phyloP scores from a whole-genome alignment of 2,113 vertebrate species.

The Peromyscus polionotus region DNA sequence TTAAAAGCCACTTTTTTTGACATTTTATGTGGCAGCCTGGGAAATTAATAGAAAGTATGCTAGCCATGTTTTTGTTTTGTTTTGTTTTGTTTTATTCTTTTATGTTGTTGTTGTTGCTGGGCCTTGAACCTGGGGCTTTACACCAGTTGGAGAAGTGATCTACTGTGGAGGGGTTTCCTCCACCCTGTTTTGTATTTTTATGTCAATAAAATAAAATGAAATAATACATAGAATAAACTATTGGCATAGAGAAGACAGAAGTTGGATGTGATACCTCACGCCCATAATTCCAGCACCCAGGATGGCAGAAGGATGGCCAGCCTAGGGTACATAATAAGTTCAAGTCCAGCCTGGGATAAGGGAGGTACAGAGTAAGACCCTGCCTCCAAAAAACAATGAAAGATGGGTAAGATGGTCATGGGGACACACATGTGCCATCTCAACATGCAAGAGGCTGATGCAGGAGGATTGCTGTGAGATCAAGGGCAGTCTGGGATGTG shows the following conservation, averaged over 20 bases:
- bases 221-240: background rate
- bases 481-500: background rate
- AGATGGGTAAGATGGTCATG: background rate
- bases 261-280: background rate
- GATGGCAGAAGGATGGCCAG: background rate
- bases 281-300: background rate
- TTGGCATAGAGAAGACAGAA: slow-evolving; percentile 45
- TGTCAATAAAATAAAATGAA: background rate
- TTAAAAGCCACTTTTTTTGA: background rate
- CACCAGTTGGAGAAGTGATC: background rate
- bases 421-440: background rate
- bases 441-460: background rate
- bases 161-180: too few relatives aligned
- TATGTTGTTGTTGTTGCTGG: background rate
- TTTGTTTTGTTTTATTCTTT: background rate
- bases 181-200: background rate
- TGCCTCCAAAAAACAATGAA: background rate
- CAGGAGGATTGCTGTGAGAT: background rate
- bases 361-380: background rate
- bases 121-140: background rate
- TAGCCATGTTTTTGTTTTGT: background rate
- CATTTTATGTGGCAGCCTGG: background rate
- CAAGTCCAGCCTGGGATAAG: background rate
- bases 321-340: background rate
- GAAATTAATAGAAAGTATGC: background rate